Evolutionary conservation across 1,140 invertebrate species (phyloP).

Genomic region (Diachasma alloeum): DNA sequence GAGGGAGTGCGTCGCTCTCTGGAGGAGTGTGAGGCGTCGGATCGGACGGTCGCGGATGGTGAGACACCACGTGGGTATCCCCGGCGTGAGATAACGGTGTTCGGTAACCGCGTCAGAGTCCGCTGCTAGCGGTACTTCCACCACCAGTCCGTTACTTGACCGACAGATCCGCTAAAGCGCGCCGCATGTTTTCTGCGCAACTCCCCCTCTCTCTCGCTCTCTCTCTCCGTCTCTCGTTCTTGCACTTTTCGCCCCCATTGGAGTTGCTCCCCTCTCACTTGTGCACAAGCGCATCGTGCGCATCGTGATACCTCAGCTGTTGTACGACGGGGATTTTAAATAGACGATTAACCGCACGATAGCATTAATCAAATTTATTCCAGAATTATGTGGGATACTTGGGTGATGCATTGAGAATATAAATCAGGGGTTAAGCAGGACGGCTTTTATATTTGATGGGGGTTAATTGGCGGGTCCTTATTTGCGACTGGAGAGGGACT

Average conservation of each 20-base stretch:
- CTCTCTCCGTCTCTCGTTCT: conserved; percentile 19
- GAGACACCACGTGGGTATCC: conserved; percentile 57
- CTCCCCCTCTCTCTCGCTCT: conserved; percentile 10
- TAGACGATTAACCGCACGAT: conserved; percentile 21
- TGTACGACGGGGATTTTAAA: conserved; percentile 23
- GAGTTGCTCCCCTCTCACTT: background rate
- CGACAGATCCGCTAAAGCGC: conserved; percentile 64
- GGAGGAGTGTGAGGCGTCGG: conserved; percentile 19
- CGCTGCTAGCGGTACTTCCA: conserved; percentile 59
- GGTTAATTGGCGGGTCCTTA: background rate
- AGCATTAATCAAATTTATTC: conserved; percentile 1
- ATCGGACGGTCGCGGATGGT: conserved; percentile 33
- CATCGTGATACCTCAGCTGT: conserved; percentile 18
- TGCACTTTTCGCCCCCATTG: background rate
- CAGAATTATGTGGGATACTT: background rate
- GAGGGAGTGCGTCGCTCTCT: background rate
- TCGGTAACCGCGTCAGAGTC: conserved; percentile 60
- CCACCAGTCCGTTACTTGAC: conserved; percentile 63
- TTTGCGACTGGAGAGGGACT: no score
- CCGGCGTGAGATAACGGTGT: conserved; percentile 56
- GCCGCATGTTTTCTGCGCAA: conserved; percentile 36
- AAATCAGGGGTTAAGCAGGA: background rate
- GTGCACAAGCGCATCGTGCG: conserved; percentile 19
- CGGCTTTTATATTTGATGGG: background rate
- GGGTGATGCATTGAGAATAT: background rate